Evolutionary conservation across 2,888 invertebrate species (phyloP).

Genomic region (Drosophila yooni): DNA sequence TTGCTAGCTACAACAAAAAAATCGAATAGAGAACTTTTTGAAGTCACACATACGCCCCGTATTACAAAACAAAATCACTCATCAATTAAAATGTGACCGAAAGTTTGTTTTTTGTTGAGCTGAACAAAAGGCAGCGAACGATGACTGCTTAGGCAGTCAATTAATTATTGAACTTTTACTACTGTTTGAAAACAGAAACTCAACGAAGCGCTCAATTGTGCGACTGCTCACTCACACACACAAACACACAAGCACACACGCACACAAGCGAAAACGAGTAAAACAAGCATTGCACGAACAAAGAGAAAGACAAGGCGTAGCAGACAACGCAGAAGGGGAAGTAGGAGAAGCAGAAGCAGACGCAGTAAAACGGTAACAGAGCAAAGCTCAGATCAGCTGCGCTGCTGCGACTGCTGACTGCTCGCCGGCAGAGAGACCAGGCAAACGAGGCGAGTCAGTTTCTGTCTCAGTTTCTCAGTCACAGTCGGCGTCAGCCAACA

Average conservation of each 20-base stretch:
- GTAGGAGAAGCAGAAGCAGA: constrained; percentile 21
- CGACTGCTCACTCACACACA: constrained; percentile 35
- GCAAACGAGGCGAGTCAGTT: constrained; percentile 46
- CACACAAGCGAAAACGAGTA: constrained; percentile 28
- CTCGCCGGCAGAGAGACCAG: constrained; percentile 38
- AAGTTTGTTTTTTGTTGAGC: constrained; percentile 28
- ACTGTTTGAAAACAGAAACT: constrained; percentile 65
- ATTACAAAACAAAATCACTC: constrained; percentile 68
- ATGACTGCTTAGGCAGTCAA: constrained; percentile 60
- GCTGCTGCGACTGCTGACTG: constrained; percentile 9
- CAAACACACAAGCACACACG: constrained; percentile 5
- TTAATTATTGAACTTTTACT: constrained; percentile 80
- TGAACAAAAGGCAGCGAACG: constrained; percentile 44
- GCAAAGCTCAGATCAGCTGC: constrained; percentile 57
- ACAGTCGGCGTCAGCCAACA: constrained; percentile 78
- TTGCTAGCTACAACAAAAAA: neutral
- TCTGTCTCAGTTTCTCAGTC: constrained; percentile 71
- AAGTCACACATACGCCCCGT: constrained; percentile 58
- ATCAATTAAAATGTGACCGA: constrained; percentile 55
- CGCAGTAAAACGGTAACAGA: constrained; percentile 26
- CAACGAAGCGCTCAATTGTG: constrained; percentile 61
- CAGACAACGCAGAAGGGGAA: constrained; percentile 12
- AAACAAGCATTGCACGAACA: constrained; percentile 37
- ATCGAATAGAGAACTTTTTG: constrained; percentile 34
- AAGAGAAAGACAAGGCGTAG: constrained; percentile 38